These are phyloP conservation scores for Anoplius nigerrimus DNA, from an alignment of 2,888 invertebrate species.

Conservation along the genomic window DNA sequence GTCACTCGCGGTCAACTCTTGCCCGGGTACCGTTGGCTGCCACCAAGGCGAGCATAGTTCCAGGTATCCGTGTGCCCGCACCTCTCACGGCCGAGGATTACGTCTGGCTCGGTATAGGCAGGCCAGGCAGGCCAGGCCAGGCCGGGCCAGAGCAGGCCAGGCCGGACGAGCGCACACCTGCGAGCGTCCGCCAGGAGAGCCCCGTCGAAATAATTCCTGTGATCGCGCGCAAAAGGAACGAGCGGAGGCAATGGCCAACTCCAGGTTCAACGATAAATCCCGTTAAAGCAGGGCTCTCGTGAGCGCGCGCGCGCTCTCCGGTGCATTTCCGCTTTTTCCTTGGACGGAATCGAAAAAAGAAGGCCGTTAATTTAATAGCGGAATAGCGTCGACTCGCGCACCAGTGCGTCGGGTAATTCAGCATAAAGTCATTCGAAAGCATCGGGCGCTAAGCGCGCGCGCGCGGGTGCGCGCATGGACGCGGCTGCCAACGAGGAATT, in stretches of 20 bases:
- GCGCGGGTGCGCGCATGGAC: constrained; percentile 8
- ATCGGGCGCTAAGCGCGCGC: constrained; percentile 1
- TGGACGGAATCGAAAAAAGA: constrained; percentile 20
- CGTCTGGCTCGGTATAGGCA: too few species aligned
- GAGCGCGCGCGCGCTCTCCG: constrained; percentile 1
- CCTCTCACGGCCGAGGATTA: neutral
- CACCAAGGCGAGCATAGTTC: neutral
- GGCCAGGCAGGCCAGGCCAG: too few species aligned
- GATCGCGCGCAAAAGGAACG: constrained; percentile 31
- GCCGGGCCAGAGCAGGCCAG: too few species aligned
- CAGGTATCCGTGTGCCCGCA: neutral
- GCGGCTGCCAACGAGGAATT: neutral
- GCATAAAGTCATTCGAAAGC: constrained; percentile 27
- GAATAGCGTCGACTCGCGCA: constrained; percentile 3
- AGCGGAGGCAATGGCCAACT: constrained; percentile 7
- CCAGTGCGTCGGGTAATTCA: constrained; percentile 24
- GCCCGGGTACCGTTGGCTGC: constrained; percentile 59
- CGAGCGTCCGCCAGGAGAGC: constrained; percentile 17
- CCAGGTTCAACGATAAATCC: constrained; percentile 27
- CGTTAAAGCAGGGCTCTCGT: constrained; percentile 30
- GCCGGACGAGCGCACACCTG: neutral
- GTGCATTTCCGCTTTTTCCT: constrained; percentile 22
- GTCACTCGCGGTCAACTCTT: constrained; percentile 67
- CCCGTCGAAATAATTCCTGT: constrained; percentile 37
- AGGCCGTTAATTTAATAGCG: constrained; percentile 33